Base-by-base conservation (phyloP, 1,140 invertebrate species). In the fruit fly (Drosophila melanogaster) region DNA sequence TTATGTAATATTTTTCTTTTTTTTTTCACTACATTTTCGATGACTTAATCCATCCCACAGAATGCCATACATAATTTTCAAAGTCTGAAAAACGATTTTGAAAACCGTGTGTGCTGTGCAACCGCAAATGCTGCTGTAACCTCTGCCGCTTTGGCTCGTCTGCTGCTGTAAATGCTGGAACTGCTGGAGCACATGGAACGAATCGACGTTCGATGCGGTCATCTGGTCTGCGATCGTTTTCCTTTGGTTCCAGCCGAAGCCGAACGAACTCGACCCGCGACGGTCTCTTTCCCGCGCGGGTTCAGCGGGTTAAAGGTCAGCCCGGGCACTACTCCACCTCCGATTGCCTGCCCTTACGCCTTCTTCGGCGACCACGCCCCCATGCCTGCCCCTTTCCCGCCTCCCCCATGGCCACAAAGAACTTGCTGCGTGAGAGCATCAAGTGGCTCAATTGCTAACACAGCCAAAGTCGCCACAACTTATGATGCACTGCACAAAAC, bases 171-270 rank as follows among this genome's bases (percentile, higher is more conserved):
- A 70, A 76, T 65, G 79, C 80, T 70, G 72, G 66, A 86, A 70
- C 79, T 65, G 79, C 80, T 71, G 72, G 67, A 86, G 73, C 79
- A 90, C 67, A 81, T 62, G 86, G 79, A 90, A 90, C 87, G 89
- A 90, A 90, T 90, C 74, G 86, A 78, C 89, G 81, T 90, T 90
- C 70, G 86, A 61, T 86, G 79, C 86, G 86, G 86, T 90, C 86
- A 90, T 90, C 87, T 90, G 81, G 76, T 78, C 73, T 59, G 77
- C 81, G 81, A 90, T 81, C 78, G 81, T 75, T 79, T 86, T 79
- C 72, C 83, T 79, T 87, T 83, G 76, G 84, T 83, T 87, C 79
- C 83, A 86, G 79, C 65, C 83, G 83, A 86, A 87, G 79, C 65
- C 83, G 83, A 86, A 78, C 56, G 58, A 26, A 41, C 64, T 65